A percentile compares a stretch with the other conserved stretches of the same genome.
Conservation (phyloP, 2,113 vertebrate species). For the Phaethornis superciliosus region DNA sequence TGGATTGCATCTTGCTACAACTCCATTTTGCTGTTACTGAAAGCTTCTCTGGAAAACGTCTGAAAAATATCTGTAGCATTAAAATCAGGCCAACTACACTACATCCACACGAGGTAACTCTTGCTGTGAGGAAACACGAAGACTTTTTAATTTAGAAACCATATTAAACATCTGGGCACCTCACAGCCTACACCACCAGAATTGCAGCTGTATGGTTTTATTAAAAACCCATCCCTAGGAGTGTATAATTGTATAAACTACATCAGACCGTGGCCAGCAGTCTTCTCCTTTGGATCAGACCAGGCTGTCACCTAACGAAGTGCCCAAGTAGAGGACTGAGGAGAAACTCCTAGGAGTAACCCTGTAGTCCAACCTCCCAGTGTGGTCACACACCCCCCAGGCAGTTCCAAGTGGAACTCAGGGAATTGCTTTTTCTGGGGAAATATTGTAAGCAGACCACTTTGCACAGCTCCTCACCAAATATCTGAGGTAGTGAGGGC, state of each 20-base stretch:
- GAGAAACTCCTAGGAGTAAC: background rate
- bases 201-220: background rate
- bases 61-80: background rate
- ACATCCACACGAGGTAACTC: background rate
- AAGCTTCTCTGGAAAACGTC: background rate
- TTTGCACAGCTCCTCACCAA: background rate
- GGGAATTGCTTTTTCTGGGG: too few species aligned
- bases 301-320: background rate
- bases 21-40: background rate
- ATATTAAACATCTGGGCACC: background rate
- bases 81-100: background rate
- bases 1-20: background rate
- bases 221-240: background rate
- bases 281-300: background rate
- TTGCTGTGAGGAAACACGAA: background rate
- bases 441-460: background rate
- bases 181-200: background rate
- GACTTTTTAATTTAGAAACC: background rate
- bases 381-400: background rate
- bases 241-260: background rate
- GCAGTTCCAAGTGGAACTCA: too few species aligned
- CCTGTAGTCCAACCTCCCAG: background rate
- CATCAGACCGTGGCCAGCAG: fast-evolving
- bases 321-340: background rate
- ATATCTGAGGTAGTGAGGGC: too few species aligned